Conservation (phyloP, 2,888 invertebrate species). For the Halocaridina rubra region DNA sequence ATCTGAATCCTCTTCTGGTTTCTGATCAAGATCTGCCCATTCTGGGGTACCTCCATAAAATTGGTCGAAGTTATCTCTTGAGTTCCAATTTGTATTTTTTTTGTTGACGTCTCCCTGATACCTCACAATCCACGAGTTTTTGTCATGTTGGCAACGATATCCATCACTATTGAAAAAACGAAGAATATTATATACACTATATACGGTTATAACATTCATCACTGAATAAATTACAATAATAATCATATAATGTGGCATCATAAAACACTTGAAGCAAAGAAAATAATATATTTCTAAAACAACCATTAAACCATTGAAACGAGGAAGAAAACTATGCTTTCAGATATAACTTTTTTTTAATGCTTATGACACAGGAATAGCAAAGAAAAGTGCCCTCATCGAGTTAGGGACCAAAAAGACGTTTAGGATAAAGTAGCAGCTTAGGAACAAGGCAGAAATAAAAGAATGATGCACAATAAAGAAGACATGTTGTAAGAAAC, state of each 20-base stretch:
- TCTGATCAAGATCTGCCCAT: conserved; percentile 78
- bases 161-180: conserved; percentile 31
- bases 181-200: too few species aligned
- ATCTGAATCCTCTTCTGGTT: conserved; percentile 60
- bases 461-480: too few species aligned
- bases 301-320: neutral
- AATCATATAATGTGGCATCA: neutral
- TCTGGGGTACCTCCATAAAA: conserved; percentile 77
- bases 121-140: conserved; percentile 20
- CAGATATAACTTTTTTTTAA: too few species aligned
- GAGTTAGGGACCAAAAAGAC: neutral
- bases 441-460: neutral
- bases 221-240: neutral
- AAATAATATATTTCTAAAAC: too few species aligned
- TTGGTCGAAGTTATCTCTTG: conserved; percentile 77
- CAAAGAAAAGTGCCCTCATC: too few species aligned
- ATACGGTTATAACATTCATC: too few species aligned
- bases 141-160: conserved; percentile 24
- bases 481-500: too few species aligned
- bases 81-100: conserved; percentile 67
- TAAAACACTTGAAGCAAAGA: too few species aligned
- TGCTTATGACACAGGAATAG: too few species aligned
- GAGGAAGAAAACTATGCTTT: too few species aligned
- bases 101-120: conserved; percentile 19
- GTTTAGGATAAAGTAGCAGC: neutral